phyloP scores from a whole-genome alignment of 1,140 invertebrate genomes.

The Mamestra configurata region DNA sequence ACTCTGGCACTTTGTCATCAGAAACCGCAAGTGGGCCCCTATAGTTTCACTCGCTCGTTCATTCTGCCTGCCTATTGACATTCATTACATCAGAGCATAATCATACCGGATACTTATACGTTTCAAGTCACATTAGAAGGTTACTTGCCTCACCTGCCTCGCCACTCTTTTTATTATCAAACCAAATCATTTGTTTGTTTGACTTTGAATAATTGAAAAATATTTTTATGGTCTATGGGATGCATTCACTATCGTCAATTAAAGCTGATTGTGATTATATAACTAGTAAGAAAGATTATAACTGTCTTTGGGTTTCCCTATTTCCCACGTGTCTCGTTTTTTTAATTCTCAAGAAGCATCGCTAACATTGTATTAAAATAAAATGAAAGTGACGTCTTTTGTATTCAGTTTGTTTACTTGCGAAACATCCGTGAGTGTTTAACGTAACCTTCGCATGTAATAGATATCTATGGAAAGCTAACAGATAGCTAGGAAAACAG shows the following conservation, averaged over 20 bases:
- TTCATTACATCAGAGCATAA: conserved; percentile 73
- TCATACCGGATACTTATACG: conserved; percentile 73
- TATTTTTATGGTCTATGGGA: too few relatives aligned
- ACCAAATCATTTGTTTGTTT: not conserved
- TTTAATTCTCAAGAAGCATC: conserved; percentile 4
- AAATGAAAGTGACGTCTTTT: conserved; percentile 56
- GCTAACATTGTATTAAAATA: conserved; percentile 47
- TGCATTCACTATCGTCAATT: not conserved
- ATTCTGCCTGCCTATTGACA: conserved; percentile 54
- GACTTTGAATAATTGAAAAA: not conserved
- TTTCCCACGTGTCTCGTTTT: conserved; percentile 33
- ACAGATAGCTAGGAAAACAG: conserved; percentile 32
- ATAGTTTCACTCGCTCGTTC: conserved; percentile 18
- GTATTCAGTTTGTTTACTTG: conserved; percentile 58
- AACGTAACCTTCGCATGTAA: conserved; percentile 51
- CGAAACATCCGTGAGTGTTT: conserved; percentile 58
- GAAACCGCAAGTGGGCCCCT: conserved; percentile 50
- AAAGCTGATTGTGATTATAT: not conserved
- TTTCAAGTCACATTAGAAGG: conserved; percentile 72
- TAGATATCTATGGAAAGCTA: conserved; percentile 44
- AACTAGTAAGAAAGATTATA: not conserved
- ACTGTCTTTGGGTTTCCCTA: conserved; percentile 10
- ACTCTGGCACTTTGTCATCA: conserved; percentile 34
- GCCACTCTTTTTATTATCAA: conserved; percentile 59
- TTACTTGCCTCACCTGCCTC: conserved; percentile 58